Evolutionary conservation across 2,113 vertebrate species (phyloP), one percentile per base, ranked within the genome.

Genomic region (Hiodon tergisus): DNA sequence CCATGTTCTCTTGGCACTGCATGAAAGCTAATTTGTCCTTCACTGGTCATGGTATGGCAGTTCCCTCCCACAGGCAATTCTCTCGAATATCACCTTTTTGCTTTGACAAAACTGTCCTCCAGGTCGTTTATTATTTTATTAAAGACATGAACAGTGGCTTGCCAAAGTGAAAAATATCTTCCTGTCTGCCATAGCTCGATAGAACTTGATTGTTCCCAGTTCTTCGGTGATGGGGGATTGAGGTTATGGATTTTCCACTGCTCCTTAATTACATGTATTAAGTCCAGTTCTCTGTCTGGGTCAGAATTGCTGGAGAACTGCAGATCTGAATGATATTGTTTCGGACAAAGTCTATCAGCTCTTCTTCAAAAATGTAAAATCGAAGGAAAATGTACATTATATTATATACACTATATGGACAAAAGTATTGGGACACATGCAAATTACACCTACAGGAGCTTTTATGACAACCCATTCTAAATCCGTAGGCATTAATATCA

Each of bases 181-280:
- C 54, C 73, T 31, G 54, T 14, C 73, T 54, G 73, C 59, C 73
- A 75, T 68, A 68, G 66, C 57, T 57, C 74, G 69, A 69, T 69
- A 69, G 52, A n/a, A 17, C 54, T 76, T 61, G 67, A 76, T 69
- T 55, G 57, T 69, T 76, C 69, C 74, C 74, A 76, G 66, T 67
- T 13, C 57, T 46, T 63, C 13, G 10, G 63, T 8, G 47, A 74
- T 31, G 59, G 50, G 31, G 61, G 58, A 61, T 65, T 65, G 2
- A 57, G 58, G 53, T 67, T 13, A 62, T 57, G 73, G 3, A 10
- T 74, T 74, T 67, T 6, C 63, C 52, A 67, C 11, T 2, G 62
- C 62, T 55, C 2, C 51, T 14, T 17, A 55, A 67, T 51, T 67
- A n/a, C 47, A 5, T 50, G 55, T 50, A 31, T 66, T 55, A 67